These are phyloP conservation scores for Saxidomus purpurata DNA, from an alignment of 1,140 invertebrate species.

Conservation along the genomic window DNA sequence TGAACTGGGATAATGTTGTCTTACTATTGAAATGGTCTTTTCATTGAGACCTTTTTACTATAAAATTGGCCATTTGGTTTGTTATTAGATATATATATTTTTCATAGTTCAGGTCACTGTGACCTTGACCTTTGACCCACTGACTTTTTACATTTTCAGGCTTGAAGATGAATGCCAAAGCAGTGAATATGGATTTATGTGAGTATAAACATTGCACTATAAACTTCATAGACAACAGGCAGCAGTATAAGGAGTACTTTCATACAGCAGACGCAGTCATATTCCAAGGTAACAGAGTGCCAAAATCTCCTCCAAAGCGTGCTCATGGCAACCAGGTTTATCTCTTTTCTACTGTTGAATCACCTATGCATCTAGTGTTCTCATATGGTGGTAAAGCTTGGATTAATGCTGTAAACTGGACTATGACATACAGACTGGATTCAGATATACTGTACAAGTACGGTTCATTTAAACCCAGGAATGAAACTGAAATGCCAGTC, in stretches of 20 bases:
- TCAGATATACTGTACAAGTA: conserved; percentile 42
- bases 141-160: too few species aligned
- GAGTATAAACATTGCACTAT: conserved; percentile 35
- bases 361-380: conserved; percentile 22
- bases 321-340: conserved; percentile 5
- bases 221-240: conserved; percentile 31
- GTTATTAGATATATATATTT: too few species aligned
- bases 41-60: too few species aligned
- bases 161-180: conserved; percentile 29
- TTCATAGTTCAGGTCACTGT: too few species aligned
- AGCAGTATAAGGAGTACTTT: not conserved
- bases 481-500: not conserved
- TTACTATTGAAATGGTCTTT: too few species aligned
- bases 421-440: conserved; percentile 45
- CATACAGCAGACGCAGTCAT: conserved; percentile 11
- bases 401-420: conserved; percentile 21
- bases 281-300: conserved; percentile 20
- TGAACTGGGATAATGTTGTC: too few species aligned
- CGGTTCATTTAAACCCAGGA: not conserved
- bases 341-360: conserved; percentile 19
- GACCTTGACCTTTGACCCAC: too few species aligned
- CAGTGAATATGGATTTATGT: conserved; percentile 28
- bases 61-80: too few species aligned
- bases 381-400: not conserved
- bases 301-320: conserved; percentile 4